Evolutionary conservation across 1,140 invertebrate genomes (phyloP).

Genomic region (Drosophila azteca): DNA sequence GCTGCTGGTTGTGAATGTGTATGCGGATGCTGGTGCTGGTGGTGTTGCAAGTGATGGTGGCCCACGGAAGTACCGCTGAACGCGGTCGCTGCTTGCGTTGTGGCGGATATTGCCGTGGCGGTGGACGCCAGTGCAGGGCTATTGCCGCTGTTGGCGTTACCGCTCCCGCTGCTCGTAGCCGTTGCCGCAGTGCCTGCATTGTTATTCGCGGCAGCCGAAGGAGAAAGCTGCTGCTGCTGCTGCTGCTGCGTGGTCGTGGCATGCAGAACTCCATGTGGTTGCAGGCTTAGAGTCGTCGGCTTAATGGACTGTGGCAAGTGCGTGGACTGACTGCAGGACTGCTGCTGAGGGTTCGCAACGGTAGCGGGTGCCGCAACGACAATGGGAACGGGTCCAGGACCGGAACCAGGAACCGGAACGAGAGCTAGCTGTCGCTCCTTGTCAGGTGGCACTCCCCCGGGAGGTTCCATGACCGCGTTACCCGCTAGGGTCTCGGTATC

Average conservation of each 20-base stretch:
- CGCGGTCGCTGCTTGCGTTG: constrained; percentile 72
- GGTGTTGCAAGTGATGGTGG: constrained; percentile 57
- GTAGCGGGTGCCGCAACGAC: background rate
- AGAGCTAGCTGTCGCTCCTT: constrained; percentile 65
- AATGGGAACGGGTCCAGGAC: constrained; percentile 25
- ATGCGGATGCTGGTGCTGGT: constrained; percentile 17
- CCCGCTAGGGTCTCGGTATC: too few relatives aligned
- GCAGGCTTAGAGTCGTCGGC: constrained; percentile 49
- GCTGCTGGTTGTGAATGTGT: constrained; percentile 5
- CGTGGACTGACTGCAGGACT: background rate
- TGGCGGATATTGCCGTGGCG: constrained; percentile 68
- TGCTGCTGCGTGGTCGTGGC: constrained; percentile 15
- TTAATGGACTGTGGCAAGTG: constrained; percentile 36
- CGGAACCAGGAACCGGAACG: constrained; percentile 1
- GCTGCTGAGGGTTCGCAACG: background rate
- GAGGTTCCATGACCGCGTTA: constrained; percentile 65
- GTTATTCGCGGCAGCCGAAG: constrained; percentile 30
- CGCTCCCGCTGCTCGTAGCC: constrained; percentile 27
- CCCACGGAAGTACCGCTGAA: constrained; percentile 68
- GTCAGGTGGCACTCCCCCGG: constrained; percentile 65
- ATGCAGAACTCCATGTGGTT: constrained; percentile 23
- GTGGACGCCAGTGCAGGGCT: constrained; percentile 60
- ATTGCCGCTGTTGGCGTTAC: constrained; percentile 45
- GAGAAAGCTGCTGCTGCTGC: constrained; percentile 42
- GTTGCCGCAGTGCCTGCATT: constrained; percentile 16